phyloP scores from a whole-genome alignment of 2,888 invertebrate genomes.

The Rhagium mordax region DNA sequence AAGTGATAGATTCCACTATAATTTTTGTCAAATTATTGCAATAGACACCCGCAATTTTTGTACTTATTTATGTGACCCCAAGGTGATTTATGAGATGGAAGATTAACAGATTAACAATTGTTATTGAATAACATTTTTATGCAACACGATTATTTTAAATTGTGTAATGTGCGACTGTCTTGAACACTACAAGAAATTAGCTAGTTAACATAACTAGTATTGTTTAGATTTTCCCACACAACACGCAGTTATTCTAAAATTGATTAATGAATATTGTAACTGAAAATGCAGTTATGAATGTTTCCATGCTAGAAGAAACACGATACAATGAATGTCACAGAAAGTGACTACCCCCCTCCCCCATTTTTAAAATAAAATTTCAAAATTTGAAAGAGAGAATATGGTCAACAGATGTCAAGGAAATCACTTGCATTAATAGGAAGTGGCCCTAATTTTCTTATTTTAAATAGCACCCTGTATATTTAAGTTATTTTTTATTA shows the following conservation, averaged over 20 bases:
- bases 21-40: constrained; percentile 44
- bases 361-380: no score
- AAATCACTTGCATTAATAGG: no score
- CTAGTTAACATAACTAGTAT: constrained; percentile 1
- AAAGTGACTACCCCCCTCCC: no score
- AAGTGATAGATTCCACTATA: constrained; percentile 39
- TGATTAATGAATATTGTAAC: neutral
- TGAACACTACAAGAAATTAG: constrained; percentile 10
- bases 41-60: constrained; percentile 37
- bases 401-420: no score
- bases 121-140: constrained; percentile 43
- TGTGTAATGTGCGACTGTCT: constrained; percentile 7
- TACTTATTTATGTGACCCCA: constrained; percentile 12
- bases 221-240: constrained; percentile 23
- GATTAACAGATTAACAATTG: constrained; percentile 28
- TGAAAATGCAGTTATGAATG: no score
- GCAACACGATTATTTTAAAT: constrained; percentile 11
- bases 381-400: no score
- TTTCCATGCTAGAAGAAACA: no score
- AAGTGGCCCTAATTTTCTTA: no score
- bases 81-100: constrained; percentile 8
- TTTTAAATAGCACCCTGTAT: no score
- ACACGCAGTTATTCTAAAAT: neutral
- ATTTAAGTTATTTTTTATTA: no score
- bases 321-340: no score